phyloP scores from a whole-genome alignment of 2,888 invertebrate genomes.

The Temnothorax rugatulus region DNA sequence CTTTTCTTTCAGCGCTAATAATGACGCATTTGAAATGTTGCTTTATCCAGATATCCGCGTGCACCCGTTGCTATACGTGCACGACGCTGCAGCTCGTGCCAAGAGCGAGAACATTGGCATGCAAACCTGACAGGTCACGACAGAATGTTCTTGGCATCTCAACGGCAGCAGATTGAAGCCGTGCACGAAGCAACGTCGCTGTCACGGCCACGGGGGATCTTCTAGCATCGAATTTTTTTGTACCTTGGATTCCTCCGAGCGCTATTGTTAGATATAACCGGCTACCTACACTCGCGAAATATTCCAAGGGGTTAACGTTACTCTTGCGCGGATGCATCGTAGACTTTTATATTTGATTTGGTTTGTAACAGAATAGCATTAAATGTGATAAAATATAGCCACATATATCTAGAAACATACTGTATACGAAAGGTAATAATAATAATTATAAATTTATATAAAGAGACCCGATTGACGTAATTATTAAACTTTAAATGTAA shows the following conservation, averaged over 20 bases:
- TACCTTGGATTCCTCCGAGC: constrained; percentile 23
- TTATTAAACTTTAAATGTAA: constrained; percentile 7
- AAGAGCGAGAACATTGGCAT: constrained; percentile 74
- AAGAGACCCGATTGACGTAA: neutral
- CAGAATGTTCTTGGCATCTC: constrained; percentile 68
- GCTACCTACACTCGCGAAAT: constrained; percentile 6
- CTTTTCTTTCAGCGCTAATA: constrained; percentile 6
- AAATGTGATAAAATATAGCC: neutral
- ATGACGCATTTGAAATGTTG: constrained; percentile 31
- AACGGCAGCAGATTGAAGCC: constrained; percentile 71
- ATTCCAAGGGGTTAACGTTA: constrained; percentile 6
- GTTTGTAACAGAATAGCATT: neutral
- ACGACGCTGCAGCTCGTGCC: constrained; percentile 68
- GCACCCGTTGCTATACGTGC: constrained; percentile 46
- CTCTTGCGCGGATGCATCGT: neutral
- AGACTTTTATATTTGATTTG: neutral
- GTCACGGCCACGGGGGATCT: constrained; percentile 49
- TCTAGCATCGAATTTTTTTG: constrained; percentile 37
- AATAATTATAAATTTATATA: neutral
- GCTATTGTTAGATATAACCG: constrained; percentile 8
- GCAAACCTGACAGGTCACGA: constrained; percentile 80
- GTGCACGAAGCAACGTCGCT: constrained; percentile 60
- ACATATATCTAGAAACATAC: neutral
- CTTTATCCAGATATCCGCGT: constrained; percentile 65
- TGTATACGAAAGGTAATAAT: neutral